Evolutionary conservation across 2,113 vertebrate species (phyloP), one percentile per base, ranked within the genome.

Genomic region (Callaeas wilsoni): DNA sequence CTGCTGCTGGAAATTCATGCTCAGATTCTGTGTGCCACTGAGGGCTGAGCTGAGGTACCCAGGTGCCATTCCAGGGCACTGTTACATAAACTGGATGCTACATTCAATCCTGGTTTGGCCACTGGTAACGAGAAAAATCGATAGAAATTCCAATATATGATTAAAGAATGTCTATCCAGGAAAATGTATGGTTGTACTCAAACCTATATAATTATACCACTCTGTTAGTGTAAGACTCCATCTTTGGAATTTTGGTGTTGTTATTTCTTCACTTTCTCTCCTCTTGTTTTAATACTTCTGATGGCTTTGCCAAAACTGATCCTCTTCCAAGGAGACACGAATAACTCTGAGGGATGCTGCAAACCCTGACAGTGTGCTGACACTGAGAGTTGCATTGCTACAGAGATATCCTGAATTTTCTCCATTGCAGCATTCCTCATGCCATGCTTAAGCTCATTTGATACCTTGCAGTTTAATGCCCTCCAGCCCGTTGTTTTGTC

Each of bases 201-300:
- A 50, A 50, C 19, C 27, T 56, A 47, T 8, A 17, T 5, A 18
- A 56, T 53, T 59, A 39, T 10, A 53, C 11, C 9, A 42, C 32
- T 62, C 23, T 52, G 6, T 55, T 55, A 70, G 16, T 13, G 13
- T 21, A 56, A 18, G 27, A 16, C 33, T 80, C 29, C 29, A 6
- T 22, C 59, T 80, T 55, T 41, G 18, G 3, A 79, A 85, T 77
- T 25, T 18, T 21, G 16, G n/a, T n/a, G n/a, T 4, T 29, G 27
- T 2, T 22, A 13, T 0, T 2, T 25, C 18, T 59, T 13, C 1
- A 10, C 52, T 60, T 50, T 29, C 2, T 35, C 49, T 35, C 9
- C 5, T 13, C 22, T 32, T 8, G 11, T 11, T 22, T 18, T 2
- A 4, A 8, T 22, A 26, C 29, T 41, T 77, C 50, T 59, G 2